phyloP scores from a whole-genome alignment of 53 echinoderm and acorn worm genomes.

The Holothuria scabra region DNA sequence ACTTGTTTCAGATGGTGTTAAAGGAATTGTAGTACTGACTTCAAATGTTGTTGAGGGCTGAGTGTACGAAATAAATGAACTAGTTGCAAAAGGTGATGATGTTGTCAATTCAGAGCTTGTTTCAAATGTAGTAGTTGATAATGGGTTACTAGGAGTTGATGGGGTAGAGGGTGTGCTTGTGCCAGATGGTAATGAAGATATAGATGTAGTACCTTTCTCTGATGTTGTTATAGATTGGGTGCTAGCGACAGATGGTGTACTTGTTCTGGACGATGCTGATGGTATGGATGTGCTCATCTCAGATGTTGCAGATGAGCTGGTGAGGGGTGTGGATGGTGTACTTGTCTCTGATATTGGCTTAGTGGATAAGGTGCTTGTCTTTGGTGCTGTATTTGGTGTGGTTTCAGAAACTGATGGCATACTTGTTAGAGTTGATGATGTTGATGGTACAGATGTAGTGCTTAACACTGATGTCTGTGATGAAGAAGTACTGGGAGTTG shows the following conservation, averaged over 20 bases:
- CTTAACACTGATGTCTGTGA: background rate
- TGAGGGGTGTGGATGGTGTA: background rate
- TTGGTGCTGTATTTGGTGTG: too few relatives aligned
- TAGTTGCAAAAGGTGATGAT: too few relatives aligned
- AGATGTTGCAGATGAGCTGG: background rate
- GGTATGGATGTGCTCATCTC: background rate
- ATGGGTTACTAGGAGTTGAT: too few relatives aligned
- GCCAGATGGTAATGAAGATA: background rate
- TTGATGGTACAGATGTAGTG: background rate
- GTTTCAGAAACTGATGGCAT: too few relatives aligned
- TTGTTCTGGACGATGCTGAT: slow-evolving; percentile 9
- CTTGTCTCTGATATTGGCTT: too few relatives aligned
- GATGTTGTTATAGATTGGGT: background rate
- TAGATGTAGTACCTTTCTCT: background rate
- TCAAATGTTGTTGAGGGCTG: too few relatives aligned
- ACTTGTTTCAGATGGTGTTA: background rate
- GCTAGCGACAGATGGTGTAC: background rate
- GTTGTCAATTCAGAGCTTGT: background rate
- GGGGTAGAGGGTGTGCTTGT: background rate
- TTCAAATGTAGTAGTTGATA: too few relatives aligned
- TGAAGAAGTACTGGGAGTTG: background rate
- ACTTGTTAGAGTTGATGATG: background rate
- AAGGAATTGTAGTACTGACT: background rate
- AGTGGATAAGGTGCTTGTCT: background rate
- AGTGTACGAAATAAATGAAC: too few relatives aligned